Evolutionary conservation across 2,888 invertebrate species (phyloP).

Genomic region (Oasisia sp.): DNA sequence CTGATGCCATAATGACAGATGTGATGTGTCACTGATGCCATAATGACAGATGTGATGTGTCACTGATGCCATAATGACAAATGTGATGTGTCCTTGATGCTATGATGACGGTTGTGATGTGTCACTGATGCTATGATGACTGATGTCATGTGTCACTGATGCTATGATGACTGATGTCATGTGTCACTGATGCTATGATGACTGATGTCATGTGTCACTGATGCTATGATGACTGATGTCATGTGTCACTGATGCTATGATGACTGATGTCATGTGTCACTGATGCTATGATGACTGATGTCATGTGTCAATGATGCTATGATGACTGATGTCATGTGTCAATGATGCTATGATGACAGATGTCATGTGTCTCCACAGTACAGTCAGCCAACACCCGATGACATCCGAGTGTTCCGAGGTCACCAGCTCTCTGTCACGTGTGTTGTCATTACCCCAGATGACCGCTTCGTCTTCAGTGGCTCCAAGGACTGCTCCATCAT

Average conservation of each 20-base stretch:
- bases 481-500: slow-evolving; percentile 89
- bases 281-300: background rate
- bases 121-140: background rate
- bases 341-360: background rate
- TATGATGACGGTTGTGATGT: background rate
- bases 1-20: background rate
- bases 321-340: background rate
- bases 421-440: slow-evolving; percentile 85
- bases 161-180: background rate
- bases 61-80: background rate
- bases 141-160: background rate
- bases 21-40: background rate
- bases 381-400: slow-evolving; percentile 46
- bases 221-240: background rate
- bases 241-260: background rate
- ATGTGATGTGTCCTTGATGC: background rate
- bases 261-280: background rate
- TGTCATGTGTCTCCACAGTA: slow-evolving; percentile 40
- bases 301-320: background rate
- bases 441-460: slow-evolving; percentile 80
- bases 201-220: background rate
- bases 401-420: slow-evolving; percentile 72
- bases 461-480: slow-evolving; percentile 79
- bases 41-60: background rate
- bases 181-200: background rate